Evolutionary conservation across 1,140 invertebrate species (phyloP).

Genomic region (Sycophaga agraensis): DNA sequence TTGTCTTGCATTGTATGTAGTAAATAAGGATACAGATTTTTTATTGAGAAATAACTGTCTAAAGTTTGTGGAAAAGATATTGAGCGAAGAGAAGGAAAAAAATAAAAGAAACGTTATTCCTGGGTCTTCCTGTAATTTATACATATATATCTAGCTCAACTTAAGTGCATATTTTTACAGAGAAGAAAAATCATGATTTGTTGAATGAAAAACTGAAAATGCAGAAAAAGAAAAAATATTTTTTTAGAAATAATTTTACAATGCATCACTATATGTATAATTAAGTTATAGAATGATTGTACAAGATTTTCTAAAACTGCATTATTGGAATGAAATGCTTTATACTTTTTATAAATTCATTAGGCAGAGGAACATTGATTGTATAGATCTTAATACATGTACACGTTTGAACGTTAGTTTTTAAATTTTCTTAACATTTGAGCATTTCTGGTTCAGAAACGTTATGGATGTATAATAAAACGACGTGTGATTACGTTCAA

Average conservation of each 20-base stretch:
- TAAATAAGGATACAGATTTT: conserved; percentile 13
- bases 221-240: background rate
- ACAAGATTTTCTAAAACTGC: no score
- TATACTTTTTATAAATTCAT: no score
- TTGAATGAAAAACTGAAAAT: background rate
- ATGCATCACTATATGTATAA: background rate
- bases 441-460: no score
- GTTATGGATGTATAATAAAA: background rate
- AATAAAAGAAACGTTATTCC: conserved; percentile 15
- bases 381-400: no score
- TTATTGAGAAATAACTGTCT: background rate
- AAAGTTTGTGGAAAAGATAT: background rate
- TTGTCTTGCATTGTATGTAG: background rate
- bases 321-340: no score
- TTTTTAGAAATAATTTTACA: background rate
- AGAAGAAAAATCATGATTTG: background rate
- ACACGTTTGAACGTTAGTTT: no score
- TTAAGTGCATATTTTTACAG: background rate
- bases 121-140: conserved; percentile 20
- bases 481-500: background rate
- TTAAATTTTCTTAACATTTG: no score
- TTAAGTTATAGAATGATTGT: background rate
- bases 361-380: no score
- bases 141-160: background rate
- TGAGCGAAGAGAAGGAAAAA: background rate